phyloP scores from a whole-genome alignment of 2,888 invertebrate genomes.

The Tuberolachnus salignus region DNA sequence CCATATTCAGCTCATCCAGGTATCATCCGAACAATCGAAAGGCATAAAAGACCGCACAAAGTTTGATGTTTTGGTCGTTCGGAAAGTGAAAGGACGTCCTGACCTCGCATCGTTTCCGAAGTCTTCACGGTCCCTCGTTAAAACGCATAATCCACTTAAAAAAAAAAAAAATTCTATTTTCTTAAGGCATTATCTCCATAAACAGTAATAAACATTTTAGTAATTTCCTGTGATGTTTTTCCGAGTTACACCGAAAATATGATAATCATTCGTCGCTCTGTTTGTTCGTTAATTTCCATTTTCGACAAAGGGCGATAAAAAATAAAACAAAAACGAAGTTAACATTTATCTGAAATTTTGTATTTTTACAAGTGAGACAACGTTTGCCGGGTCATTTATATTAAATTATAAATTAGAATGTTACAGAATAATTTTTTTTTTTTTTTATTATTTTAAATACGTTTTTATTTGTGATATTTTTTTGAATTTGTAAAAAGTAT shows the following conservation, averaged over 20 bases:
- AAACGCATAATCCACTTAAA: neutral
- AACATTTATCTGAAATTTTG: too few relatives aligned
- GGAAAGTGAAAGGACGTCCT: neutral
- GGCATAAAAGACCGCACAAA: neutral
- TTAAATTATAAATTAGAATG: too few relatives aligned
- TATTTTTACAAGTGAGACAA: too few relatives aligned
- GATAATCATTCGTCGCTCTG: neutral
- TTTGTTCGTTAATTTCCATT: neutral
- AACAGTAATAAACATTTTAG: slow-evolving; percentile 1
- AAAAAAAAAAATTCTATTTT: neutral
- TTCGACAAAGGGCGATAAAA: neutral
- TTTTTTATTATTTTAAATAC: too few relatives aligned
- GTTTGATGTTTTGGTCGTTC: neutral
- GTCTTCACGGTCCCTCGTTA: neutral
- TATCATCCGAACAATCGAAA: neutral
- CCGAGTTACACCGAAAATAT: neutral
- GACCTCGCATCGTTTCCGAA: neutral
- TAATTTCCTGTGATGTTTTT: neutral
- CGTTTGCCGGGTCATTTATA: too few relatives aligned
- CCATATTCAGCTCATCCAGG: neutral
- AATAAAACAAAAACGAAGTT: too few relatives aligned
- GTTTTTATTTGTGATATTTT: too few relatives aligned
- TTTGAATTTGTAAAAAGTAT: too few relatives aligned
- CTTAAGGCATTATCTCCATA: neutral
- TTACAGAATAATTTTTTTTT: too few relatives aligned